phyloP scores from a whole-genome alignment of 2,888 invertebrate species.

The Abrostola tripartita region DNA sequence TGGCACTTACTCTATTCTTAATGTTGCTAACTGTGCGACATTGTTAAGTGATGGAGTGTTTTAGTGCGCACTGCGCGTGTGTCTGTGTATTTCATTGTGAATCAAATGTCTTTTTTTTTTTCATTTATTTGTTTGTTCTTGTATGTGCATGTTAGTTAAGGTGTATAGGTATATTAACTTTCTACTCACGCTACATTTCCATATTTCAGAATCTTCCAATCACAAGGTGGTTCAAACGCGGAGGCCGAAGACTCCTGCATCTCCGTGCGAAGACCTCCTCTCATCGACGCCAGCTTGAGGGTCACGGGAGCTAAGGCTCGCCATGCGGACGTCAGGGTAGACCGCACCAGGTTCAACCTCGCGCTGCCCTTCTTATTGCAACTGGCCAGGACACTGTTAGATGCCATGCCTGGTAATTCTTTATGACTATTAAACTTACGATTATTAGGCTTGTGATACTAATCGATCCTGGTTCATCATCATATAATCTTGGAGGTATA shows the following conservation, averaged over 20 bases:
- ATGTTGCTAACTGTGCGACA: not conserved
- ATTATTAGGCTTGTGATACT: too few relatives aligned
- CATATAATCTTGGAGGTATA: too few relatives aligned
- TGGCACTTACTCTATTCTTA: too few relatives aligned
- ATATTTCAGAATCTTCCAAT: slow-evolving; percentile 89
- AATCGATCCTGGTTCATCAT: too few relatives aligned
- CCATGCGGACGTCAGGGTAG: slow-evolving; percentile 91
- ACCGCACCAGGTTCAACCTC: slow-evolving; percentile 91
- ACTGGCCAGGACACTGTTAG: slow-evolving; percentile 89
- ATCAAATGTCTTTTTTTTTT: too few relatives aligned
- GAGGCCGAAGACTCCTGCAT: slow-evolving; percentile 83
- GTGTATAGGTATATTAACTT: too few relatives aligned
- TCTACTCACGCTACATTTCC: not conserved
- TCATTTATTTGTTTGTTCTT: too few relatives aligned
- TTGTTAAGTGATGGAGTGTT: not conserved
- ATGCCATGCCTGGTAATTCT: slow-evolving; percentile 86
- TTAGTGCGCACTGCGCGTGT: too few relatives aligned
- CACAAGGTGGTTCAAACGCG: slow-evolving; percentile 89
- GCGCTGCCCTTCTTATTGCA: slow-evolving; percentile 91
- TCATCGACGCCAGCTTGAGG: slow-evolving; percentile 91
- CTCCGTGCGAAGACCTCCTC: slow-evolving; percentile 91
- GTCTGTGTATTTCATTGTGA: too few relatives aligned
- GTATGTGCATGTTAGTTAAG: too few relatives aligned
- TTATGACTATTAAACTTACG: too few relatives aligned
- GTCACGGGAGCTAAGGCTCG: slow-evolving; percentile 89